phyloP scores from a whole-genome alignment of 2,797 vertebrate species.

The Alauda arvensis region DNA sequence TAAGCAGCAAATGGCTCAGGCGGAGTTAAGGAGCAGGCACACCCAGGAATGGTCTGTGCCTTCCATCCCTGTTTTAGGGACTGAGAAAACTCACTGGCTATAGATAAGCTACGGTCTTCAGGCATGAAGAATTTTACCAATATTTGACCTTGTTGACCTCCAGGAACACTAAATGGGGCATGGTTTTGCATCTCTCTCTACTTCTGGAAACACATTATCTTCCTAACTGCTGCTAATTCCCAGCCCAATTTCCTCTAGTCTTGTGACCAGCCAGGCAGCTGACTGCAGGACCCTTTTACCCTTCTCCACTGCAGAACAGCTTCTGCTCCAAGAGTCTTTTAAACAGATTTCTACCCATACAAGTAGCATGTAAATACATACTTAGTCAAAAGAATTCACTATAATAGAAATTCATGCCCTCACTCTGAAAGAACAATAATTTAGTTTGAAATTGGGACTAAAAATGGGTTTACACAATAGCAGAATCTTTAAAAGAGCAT shows the following conservation, averaged over 20 bases:
- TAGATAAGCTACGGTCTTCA: neutral
- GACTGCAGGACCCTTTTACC: neutral
- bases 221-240: neutral
- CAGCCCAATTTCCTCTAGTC: neutral
- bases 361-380: neutral
- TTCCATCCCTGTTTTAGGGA: neutral
- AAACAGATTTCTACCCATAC: neutral
- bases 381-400: neutral
- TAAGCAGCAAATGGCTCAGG: fast-evolving
- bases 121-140: neutral
- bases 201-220: neutral
- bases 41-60: fast-evolving
- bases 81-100: neutral
- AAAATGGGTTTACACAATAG: constrained; percentile 12
- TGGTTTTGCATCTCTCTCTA: neutral
- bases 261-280: neutral
- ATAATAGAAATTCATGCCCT: neutral
- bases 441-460: constrained; percentile 4
- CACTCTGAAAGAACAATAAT: neutral
- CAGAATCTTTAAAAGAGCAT: constrained; percentile 6
- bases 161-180: neutral
- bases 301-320: neutral
- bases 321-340: neutral
- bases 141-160: neutral
- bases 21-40: neutral